A percentile compares a stretch with the other conserved stretches of the same genome.
Evolutionary conservation across 1,140 invertebrate genomes (phyloP).

Genomic region (Lepidurus couesii): DNA sequence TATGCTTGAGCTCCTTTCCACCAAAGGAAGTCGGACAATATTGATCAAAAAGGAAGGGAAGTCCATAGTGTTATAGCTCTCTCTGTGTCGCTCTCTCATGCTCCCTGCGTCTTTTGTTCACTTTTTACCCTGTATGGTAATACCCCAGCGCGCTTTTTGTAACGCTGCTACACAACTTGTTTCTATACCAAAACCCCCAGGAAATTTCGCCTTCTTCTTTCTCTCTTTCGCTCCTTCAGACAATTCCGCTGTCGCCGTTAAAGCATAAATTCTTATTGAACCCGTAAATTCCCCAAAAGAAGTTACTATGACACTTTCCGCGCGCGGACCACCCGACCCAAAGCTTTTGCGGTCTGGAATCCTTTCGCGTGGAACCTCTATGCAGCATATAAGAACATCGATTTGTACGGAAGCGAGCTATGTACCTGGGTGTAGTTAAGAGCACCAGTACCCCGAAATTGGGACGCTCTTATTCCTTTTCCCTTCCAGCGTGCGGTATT

Average conservation of each 20-base stretch:
- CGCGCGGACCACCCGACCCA: too few species aligned
- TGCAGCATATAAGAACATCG: too few species aligned
- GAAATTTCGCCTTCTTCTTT: not conserved
- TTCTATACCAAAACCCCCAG: not conserved
- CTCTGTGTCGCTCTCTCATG: not conserved
- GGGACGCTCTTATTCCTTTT: too few species aligned
- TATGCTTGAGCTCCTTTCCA: not conserved
- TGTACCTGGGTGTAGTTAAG: too few species aligned
- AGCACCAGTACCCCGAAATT: too few species aligned
- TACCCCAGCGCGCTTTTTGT: slow-evolving; percentile 13
- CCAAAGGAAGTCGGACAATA: slow-evolving; percentile 1
- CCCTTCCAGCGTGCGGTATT: too few species aligned
- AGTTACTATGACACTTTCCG: too few species aligned
- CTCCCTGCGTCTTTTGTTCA: not conserved
- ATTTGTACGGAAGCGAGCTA: too few species aligned
- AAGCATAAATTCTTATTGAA: too few species aligned
- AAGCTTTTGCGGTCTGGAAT: too few species aligned
- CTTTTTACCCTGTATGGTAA: not conserved
- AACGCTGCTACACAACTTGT: not conserved
- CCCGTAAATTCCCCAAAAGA: too few species aligned
- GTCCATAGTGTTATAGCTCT: not conserved
- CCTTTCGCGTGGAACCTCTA: too few species aligned
- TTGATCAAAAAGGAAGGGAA: slow-evolving; percentile 22
- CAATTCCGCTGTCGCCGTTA: not conserved
- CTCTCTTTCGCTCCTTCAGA: not conserved